phyloP scores from a whole-genome alignment of 2,113 vertebrate genomes.

The Zosterops lateralis region DNA sequence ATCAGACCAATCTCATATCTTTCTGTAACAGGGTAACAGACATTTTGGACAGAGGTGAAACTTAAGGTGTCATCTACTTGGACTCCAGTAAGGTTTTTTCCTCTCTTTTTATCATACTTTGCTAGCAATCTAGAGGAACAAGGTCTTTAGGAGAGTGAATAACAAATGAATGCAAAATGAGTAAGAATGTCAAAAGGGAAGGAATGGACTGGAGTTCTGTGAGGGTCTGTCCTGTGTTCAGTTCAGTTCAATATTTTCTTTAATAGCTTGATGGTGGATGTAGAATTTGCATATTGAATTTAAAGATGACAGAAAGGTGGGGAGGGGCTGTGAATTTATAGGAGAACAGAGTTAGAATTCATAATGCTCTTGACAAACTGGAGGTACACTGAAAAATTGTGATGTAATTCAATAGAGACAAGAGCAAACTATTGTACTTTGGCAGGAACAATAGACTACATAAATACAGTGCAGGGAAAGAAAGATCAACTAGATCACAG shows the following conservation, averaged over 20 bases:
- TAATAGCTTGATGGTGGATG: background rate
- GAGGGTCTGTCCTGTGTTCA: background rate
- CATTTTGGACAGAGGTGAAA: background rate
- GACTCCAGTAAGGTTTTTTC: background rate
- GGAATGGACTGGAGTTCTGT: background rate
- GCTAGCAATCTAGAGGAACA: background rate
- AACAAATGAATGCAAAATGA: background rate
- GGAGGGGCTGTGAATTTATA: background rate
- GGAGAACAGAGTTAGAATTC: constrained; percentile 9
- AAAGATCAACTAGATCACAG: constrained; percentile 54
- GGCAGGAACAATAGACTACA: constrained; percentile 8
- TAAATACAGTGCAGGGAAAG: constrained; percentile 30
- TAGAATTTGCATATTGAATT: constrained; percentile 22
- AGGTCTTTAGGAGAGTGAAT: background rate
- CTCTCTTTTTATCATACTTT: background rate
- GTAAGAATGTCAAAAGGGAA: background rate
- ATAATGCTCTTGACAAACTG: background rate
- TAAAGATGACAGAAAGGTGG: constrained; percentile 11
- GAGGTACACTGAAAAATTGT: background rate
- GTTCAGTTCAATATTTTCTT: constrained; percentile 11
- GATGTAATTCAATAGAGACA: constrained; percentile 37
- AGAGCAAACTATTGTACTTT: constrained; percentile 17
- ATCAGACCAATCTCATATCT: background rate
- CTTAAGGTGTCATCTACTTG: background rate
- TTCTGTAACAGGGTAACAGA: background rate